Base-by-base conservation (phyloP, 2,888 invertebrate species). In the Spodoptera exigua region DNA sequence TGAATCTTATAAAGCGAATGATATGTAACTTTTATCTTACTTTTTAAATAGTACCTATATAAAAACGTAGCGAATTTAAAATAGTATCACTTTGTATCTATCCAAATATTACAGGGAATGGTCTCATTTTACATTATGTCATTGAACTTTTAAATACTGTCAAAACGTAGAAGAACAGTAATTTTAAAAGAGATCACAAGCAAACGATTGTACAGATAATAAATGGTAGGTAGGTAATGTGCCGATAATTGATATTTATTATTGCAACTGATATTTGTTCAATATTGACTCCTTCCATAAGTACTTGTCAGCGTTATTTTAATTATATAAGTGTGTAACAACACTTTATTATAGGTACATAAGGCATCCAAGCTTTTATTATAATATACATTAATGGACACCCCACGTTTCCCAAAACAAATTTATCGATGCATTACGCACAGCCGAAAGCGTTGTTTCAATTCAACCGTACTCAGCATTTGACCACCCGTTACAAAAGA, bases 1-100 rank as follows among this genome's bases (percentile, higher is more conserved):
- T 81, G 81, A 82, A 78, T 89, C 91, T 93, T 93, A 93, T 89
- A 91, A 94, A 93, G 94, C 94, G 93, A 93, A 92, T 94, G 94
- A 94, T 94, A 94, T 94, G 94, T 94, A 85, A 85, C 83, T 87
- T 84, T 88, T 85, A 88, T 86, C 90, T 91, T 90, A 90, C 75
- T 87, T 80, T 87, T 85, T 83, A 86, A 81, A 75, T 84, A 83
- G 78, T 83, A 77, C 75, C 77, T 84, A 82, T 84, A 82, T 73
- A 83, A 83, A 74, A 75, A 79, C 61, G 48, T 73, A 59, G 84
- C 85, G 78, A 88, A 84, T 83, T 84, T 84, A 86, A 88, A 85
- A 74, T 86, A 85, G 80, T 89, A 90, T 90, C 86, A 90, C 87
- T 84, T 86, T 78, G 81, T 82, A 75, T 80, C 62, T 82, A 79